Base-by-base conservation (phyloP, 2,113 vertebrate genomes). In the Gobio gobio region DNA sequence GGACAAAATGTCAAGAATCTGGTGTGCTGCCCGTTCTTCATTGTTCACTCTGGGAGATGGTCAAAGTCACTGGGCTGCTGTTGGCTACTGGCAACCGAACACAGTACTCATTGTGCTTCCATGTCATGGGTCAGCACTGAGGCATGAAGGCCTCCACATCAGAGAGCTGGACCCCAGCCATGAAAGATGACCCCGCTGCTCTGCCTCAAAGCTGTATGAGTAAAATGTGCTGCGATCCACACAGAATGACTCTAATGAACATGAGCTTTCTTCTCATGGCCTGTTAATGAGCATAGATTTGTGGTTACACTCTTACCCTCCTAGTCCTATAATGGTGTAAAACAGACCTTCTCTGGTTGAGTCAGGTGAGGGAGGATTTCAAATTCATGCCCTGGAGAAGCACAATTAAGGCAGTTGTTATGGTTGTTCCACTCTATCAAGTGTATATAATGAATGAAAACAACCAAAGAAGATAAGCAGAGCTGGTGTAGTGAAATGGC, bases 121-220 rank as follows among this genome's bases (percentile, higher is more conserved):
- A 33, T 90, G 90, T 89, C 40, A 92, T 83, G 93, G 92, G 89
- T 92, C 92, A 88, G 43, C 16, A 70, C 88, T 66, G 84, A 91
- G 87, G 87, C 88, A 91, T 91, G 91, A 82, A 20, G 89, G 72
- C 47, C 85, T 87, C 85, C 89, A 90, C 89, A 89, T 87, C 83
- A 64, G 88, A 77, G 58, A 68, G 49, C 59, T 73, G 79, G 56
- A 84, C 54, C 29, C 45, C 22, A 54, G 82, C 66, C 78, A 75
- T 64, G 40, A 82, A 76, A 81, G 70, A 70, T 59, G 80, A 86
- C 54, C 73, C 59, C 40, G 6, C 1, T 54, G 61, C 22, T 68
- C 54, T 82, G 61, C 86, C 82, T 80, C 36, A 79, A 78, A 82
- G 73, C 54, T 49, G 51, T 45, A 54, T 36, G 66, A 83, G 86